Percentiles rank a stretch among this genome's conserved stretches.
Conservation (phyloP, 2,113 vertebrate genomes). For the Onychostoma macrolepis region DNA sequence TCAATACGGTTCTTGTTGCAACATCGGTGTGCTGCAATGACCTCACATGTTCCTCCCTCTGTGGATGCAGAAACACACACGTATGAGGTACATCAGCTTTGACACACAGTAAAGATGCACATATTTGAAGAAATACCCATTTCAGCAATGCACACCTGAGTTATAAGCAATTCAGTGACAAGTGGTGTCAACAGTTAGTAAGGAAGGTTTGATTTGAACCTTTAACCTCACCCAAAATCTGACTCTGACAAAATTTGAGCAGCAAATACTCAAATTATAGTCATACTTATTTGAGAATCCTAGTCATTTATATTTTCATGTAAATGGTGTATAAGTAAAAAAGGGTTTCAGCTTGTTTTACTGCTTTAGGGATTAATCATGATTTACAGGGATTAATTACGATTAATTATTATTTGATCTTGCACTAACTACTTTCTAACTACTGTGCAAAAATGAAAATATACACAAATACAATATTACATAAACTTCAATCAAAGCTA, state of each 20-base stretch:
- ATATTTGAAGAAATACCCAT: neutral
- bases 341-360: neutral
- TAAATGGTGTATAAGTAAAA: neutral
- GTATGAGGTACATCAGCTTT: neutral
- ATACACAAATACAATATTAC: neutral
- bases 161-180: conserved; percentile 1
- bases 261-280: neutral
- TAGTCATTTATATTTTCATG: neutral
- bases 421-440: neutral
- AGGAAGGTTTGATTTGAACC: neutral
- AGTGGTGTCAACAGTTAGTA: neutral
- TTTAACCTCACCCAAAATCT: neutral
- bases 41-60: conserved; percentile 99
- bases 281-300: neutral
- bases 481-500: neutral
- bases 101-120: neutral
- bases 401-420: neutral
- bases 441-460: neutral
- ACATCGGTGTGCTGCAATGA: conserved; percentile 97
- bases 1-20: conserved; percentile 99
- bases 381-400: too few species aligned
- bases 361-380: neutral
- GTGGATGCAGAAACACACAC: conserved; percentile 69
- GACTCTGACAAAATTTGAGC: neutral
- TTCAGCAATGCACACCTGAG: neutral